Base-by-base conservation (phyloP, 2,797 vertebrate genomes). In the Pseudotriccus pelzelni region DNA sequence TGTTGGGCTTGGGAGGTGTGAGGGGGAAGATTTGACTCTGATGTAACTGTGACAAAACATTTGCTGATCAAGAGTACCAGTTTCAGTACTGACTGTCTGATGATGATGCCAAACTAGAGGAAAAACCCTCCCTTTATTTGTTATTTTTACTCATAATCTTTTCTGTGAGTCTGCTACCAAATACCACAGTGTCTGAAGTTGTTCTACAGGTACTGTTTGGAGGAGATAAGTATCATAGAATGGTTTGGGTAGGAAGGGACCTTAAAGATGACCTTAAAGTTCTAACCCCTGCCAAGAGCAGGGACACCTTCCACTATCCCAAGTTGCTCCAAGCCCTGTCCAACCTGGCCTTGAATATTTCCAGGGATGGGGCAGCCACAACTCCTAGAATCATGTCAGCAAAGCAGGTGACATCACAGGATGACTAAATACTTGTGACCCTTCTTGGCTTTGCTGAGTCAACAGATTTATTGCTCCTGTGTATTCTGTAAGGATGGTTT, bases 371-470 rank as follows among this genome's bases (percentile, higher is more conserved):
- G 27, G 14, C 47, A 62, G 36, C 22, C 43, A 17, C 64, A 58
- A 34, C 24, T 39, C 12, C 50, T 47, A 14, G 81, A 75, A 23
- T 25, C 23, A 3, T 10, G 49, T 22, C 63, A 30, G 50, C 2
- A 7, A 39, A 78, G 68, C 56, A 53, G 63, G n/a, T 79, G 67
- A 41, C 68, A 23, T 55, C 69, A 43, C 78, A 80, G 60, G 37
- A 9, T 59, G 46, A 53, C 9, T 19, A 67, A 89, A 77, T 49
- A 36, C 70, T 64, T n/a, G n/a, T 73, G 83, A 73, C 81, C 66
- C 77, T 91, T 94, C 76, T n/a, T 24, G 24, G 84, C 87, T 66
- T 52, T 78, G 75, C 92, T 74, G 81, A 84, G 55, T 77, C 91
- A 39, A 56, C 69, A 59, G 70, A 84, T 94, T 66, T 81, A 90